Conservation (phyloP, 2,888 invertebrate species). For the Uloborus plumipes region DNA sequence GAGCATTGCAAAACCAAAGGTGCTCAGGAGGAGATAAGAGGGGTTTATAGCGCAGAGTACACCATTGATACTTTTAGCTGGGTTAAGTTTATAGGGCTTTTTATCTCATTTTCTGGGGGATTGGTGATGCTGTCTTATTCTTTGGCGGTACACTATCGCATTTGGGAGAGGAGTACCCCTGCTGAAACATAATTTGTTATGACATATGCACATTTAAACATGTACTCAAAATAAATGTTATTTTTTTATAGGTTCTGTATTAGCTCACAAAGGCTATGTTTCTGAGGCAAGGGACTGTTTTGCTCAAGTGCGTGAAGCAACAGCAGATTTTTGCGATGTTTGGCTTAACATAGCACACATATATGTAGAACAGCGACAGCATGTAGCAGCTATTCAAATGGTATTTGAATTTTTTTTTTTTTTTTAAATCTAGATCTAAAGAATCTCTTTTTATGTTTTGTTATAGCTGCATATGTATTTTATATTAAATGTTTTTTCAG, state of each 20-base stretch:
- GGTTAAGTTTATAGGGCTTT: no score
- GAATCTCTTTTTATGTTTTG: neutral
- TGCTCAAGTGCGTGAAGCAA: slow-evolving; percentile 98
- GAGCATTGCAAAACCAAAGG: no score
- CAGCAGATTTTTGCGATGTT: slow-evolving; percentile 98
- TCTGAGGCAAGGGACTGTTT: slow-evolving; percentile 98
- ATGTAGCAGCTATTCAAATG: slow-evolving; percentile 98
- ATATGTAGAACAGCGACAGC: slow-evolving; percentile 97
- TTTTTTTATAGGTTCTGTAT: slow-evolving; percentile 80
- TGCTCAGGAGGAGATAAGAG: no score
- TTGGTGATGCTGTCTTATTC: no score
- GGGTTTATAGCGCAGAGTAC: no score
- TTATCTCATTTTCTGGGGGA: no score
- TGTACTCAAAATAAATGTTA: neutral
- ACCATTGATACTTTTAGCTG: no score
- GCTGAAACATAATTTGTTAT: no score
- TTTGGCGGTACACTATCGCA: no score
- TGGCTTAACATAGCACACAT: slow-evolving; percentile 99
- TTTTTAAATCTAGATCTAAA: neutral
- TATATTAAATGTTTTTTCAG: slow-evolving; percentile 74
- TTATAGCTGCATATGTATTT: neutral
- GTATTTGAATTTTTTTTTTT: slow-evolving; percentile 69
- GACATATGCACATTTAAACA: no score
- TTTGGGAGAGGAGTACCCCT: no score
- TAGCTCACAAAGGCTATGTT: slow-evolving; percentile 91